phyloP scores from a whole-genome alignment of 2,888 invertebrate genomes.

The Megalurothrips usitatus region DNA sequence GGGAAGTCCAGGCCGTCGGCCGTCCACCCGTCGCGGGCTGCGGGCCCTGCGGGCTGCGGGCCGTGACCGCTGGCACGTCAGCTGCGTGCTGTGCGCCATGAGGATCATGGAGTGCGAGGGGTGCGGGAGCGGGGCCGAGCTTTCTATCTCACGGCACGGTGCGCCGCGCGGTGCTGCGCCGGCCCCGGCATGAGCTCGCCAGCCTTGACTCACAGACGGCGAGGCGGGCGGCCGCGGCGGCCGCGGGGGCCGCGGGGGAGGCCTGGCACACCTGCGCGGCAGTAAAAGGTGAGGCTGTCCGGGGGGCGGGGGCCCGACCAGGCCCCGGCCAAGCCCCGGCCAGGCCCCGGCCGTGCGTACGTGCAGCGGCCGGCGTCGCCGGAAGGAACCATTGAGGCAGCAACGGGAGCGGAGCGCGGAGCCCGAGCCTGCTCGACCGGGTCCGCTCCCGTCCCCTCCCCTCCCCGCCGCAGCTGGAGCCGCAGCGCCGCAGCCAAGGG shows the following conservation, averaged over 20 bases:
- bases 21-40: not conserved
- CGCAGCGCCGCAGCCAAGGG: not conserved
- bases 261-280: no score
- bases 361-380: not conserved
- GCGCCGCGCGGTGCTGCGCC: not conserved
- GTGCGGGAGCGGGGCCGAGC: not conserved
- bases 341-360: no score
- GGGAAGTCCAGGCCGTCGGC: not conserved
- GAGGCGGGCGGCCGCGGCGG: not conserved
- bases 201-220: not conserved
- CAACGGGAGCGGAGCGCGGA: not conserved
- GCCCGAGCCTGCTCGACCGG: no score
- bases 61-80: not conserved
- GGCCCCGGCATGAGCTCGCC: not conserved
- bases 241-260: no score
- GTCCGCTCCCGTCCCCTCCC: no score
- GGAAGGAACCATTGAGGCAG: not conserved
- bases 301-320: no score
- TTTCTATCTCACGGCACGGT: not conserved
- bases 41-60: not conserved
- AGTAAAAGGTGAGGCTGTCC: no score
- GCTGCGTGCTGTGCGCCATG: not conserved
- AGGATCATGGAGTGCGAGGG: no score
- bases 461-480: not conserved
- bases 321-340: no score